Percentiles rank a stretch among this genome's conserved stretches.
Evolutionary conservation across 2,888 invertebrate species (phyloP).

Genomic region (Rhogogaster chlorosoma): DNA sequence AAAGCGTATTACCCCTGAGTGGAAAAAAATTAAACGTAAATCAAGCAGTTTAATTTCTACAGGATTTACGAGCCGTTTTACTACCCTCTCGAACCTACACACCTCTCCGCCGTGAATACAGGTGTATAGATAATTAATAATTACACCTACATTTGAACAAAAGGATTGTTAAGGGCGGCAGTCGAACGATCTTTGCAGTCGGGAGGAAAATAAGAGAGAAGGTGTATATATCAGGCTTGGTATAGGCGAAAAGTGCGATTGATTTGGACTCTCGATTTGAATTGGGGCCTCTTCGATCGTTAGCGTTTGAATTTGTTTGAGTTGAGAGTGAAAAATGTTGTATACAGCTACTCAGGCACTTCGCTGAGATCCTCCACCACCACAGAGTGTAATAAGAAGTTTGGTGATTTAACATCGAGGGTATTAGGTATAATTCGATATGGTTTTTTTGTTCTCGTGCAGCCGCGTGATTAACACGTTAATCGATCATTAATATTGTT

Average conservation of each 20-base stretch:
- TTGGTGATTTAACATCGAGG: not conserved
- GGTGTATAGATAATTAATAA: not conserved
- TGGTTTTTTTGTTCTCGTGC: constrained; percentile 20
- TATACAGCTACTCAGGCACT: not conserved
- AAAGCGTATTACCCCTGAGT: constrained; percentile 39
- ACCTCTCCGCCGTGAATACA: not conserved
- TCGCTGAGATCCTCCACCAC: not conserved
- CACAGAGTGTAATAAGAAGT: not conserved
- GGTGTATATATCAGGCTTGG: not conserved
- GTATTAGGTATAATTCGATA: not conserved
- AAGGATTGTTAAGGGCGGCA: not conserved
- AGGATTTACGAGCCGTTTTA: constrained; percentile 39
- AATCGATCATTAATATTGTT: constrained; percentile 41
- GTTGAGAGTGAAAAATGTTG: not conserved
- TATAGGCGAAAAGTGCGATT: not conserved
- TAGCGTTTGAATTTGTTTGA: not conserved
- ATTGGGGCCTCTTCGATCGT: not conserved
- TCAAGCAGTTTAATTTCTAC: constrained; percentile 40
- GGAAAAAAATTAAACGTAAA: constrained; percentile 28
- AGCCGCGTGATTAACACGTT: constrained; percentile 22
- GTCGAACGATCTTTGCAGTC: not conserved
- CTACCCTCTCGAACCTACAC: not conserved
- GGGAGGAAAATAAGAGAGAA: not conserved
- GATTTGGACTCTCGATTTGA: not conserved
- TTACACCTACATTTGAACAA: not conserved